These are phyloP conservation scores for Lophotis ruficrista DNA, from an alignment of 2,113 vertebrate genomes.

Conservation along the genomic window DNA sequence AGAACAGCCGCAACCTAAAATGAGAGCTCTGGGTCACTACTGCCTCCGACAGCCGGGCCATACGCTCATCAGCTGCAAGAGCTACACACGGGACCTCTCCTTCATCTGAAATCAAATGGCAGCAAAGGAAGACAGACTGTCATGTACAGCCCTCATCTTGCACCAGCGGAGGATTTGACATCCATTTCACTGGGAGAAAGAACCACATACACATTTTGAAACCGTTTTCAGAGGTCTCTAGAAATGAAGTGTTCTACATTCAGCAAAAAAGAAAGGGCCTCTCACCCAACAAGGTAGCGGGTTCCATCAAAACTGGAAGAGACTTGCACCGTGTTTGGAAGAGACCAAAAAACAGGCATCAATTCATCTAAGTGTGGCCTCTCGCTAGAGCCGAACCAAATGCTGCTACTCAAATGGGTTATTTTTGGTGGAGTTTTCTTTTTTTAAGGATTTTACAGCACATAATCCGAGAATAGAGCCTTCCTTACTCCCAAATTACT, in stretches of 20 bases:
- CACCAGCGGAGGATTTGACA: background rate
- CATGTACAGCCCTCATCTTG: fast-evolving
- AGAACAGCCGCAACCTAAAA: background rate
- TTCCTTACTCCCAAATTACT: conserved; percentile 40
- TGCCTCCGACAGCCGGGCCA: background rate
- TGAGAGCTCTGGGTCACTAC: background rate
- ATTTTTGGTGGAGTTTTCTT: conserved; percentile 22
- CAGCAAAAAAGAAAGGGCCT: background rate
- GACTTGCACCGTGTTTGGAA: background rate
- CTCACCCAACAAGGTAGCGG: background rate
- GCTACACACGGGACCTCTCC: background rate
- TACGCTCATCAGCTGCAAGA: background rate
- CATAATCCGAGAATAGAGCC: conserved; percentile 24
- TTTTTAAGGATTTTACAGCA: background rate
- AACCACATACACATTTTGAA: background rate
- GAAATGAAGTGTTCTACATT: background rate
- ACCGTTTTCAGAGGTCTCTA: background rate
- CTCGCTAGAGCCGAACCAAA: background rate
- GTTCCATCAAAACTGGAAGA: background rate
- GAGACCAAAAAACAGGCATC: background rate
- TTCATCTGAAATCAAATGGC: fast-evolving
- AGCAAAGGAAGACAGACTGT: background rate
- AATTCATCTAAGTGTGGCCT: background rate
- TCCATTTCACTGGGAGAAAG: background rate
- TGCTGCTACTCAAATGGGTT: background rate